Conservation (phyloP, 1,140 invertebrate species). For the Heterodera carotae region DNA sequence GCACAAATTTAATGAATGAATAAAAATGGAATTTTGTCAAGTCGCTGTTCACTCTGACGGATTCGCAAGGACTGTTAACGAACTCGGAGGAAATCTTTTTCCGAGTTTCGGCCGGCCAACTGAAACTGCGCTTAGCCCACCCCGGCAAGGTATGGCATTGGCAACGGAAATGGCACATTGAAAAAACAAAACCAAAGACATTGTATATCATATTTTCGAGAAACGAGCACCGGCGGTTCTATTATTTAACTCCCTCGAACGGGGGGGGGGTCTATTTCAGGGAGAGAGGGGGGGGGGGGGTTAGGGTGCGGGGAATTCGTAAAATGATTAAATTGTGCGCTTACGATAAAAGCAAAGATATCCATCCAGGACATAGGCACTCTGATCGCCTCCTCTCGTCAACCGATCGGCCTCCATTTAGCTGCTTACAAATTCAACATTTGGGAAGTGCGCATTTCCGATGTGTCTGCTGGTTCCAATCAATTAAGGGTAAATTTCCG, state of each 20-base stretch:
- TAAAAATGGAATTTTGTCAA: background rate
- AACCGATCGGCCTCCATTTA: background rate
- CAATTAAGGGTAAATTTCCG: slow-evolving; percentile 6
- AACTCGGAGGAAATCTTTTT: slow-evolving; percentile 33
- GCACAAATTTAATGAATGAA: background rate
- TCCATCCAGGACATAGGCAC: slow-evolving; percentile 32
- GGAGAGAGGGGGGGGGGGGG: no score
- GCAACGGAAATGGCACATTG: no score
- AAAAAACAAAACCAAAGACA: no score
- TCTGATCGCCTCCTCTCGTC: slow-evolving; percentile 27
- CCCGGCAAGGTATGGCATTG: slow-evolving; percentile 31
- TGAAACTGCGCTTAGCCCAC: slow-evolving; percentile 33
- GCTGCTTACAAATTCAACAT: background rate
- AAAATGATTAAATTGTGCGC: no score
- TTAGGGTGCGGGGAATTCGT: no score
- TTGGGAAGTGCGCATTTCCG: slow-evolving; percentile 21
- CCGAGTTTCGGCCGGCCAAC: slow-evolving; percentile 32
- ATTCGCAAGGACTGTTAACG: slow-evolving; percentile 22
- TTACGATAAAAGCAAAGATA: background rate
- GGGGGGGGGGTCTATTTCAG: no score
- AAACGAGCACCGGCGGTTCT: no score
- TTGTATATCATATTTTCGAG: no score
- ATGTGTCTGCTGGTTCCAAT: slow-evolving; percentile 7
- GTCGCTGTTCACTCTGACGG: slow-evolving; percentile 25
- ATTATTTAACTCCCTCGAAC: no score